A percentile compares a stretch with the other conserved stretches of the same genome.
Evolutionary conservation across 2,888 invertebrate genomes (phyloP).

Genomic region (Timandra comae): DNA sequence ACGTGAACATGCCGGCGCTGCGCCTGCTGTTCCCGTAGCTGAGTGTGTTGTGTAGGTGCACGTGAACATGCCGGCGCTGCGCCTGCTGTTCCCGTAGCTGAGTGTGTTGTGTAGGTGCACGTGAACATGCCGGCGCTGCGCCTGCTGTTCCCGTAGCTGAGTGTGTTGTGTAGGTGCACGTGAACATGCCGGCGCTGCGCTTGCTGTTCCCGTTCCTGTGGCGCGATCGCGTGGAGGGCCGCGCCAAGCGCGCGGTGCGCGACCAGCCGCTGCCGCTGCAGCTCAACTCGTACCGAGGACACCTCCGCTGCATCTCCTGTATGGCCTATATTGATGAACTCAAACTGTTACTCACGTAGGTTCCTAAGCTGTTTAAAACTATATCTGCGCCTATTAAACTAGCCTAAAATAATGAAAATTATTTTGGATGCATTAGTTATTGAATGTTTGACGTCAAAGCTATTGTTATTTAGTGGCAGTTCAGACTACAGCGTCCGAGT

Average conservation of each 20-base stretch:
- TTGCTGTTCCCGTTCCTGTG: constrained; percentile 84
- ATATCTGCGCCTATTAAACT: no score
- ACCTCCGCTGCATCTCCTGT: constrained; percentile 80
- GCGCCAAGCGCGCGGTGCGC: constrained; percentile 80
- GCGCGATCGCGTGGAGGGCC: constrained; percentile 79
- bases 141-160: no score
- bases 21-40: no score
- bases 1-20: no score
- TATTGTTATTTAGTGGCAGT: constrained; percentile 76
- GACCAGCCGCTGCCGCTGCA: constrained; percentile 80
- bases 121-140: no score
- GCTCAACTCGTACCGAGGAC: constrained; percentile 83
- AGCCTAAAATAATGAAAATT: no score
- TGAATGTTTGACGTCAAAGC: no score
- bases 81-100: no score
- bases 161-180: constrained; percentile 49
- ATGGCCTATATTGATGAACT: constrained; percentile 81
- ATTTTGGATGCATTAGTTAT: no score
- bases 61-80: no score
- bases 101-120: no score
- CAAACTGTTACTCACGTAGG: constrained; percentile 81
- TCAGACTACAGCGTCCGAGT: constrained; percentile 84
- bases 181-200: constrained; percentile 79
- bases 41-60: no score
- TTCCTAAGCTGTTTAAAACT: neutral